Base-by-base conservation (phyloP, 1,140 invertebrate species). In the Meloidogyne exigua region DNA sequence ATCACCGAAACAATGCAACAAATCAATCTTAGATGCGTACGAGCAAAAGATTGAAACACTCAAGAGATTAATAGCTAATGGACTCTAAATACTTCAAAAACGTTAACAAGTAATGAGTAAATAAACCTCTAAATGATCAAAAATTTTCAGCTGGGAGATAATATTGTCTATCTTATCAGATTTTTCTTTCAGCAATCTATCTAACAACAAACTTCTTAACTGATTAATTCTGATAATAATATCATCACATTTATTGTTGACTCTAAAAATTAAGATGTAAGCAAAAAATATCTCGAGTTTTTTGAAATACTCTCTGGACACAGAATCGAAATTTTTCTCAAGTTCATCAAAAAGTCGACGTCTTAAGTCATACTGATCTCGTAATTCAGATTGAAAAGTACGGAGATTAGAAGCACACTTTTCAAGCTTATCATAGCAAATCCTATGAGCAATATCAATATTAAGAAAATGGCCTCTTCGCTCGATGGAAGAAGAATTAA, bases 41-140 rank as follows among this genome's bases (percentile, higher is more conserved):
- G 86, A 85, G 42, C 85, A 87, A 36, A 87, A 87, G 63, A 87
- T 80, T 32, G 86, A 86, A 3, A 80, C 78, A 21, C 76, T 72
- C 5, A 86, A 75, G 2, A 86, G 78, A 67, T 83, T 77, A 15
- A 84, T 44, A 1, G 63, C 72, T 49, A 85, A 77, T 12, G 84
- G 82, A 57, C 63, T 66, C 76, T 85, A 63, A 26, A 83, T 68
- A 28, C 23, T 78, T 0, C 9, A 39, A 67, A 79, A 64, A 15
- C 73, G 25, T 32, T 57, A 74, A 67, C 49, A 73, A 73, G 7
- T 65, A 10, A 67, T 9, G 7, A 7, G 9, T 7, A 26, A 67
- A 67, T 26, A 67, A 67, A 76, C 75, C 75, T 76, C 32, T 21
- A 76, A 72, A 18, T n/a, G 13, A 23, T 62, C 70, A 25, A 79